A percentile compares a stretch with the other conserved stretches of the same genome.
phyloP scores from a whole-genome alignment of 2,888 invertebrate genomes.

The Atrina japonica region DNA sequence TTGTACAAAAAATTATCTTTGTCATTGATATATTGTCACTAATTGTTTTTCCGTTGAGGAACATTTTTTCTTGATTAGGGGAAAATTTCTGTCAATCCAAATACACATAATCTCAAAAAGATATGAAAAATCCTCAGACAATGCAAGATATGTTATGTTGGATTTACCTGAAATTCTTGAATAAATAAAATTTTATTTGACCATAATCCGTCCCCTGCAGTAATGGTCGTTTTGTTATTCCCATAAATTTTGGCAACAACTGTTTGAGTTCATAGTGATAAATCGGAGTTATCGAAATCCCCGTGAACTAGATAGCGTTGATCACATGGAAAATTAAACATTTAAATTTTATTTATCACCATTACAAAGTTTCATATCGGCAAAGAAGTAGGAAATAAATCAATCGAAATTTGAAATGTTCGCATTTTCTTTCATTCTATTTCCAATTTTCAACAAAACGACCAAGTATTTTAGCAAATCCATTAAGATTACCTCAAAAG shows the following conservation, averaged over 20 bases:
- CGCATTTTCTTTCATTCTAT: no score
- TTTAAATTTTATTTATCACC: slow-evolving; percentile 19
- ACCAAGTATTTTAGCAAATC: no score
- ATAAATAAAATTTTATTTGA: background rate
- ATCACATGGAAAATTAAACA: slow-evolving; percentile 5
- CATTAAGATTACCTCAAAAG: no score
- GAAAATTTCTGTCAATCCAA: no score
- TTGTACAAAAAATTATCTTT: no score
- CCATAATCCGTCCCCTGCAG: background rate
- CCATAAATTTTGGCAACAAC: slow-evolving; percentile 2
- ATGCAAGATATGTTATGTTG: slow-evolving; percentile 11
- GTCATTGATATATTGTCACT: no score
- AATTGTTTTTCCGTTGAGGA: no score
- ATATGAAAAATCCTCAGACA: background rate
- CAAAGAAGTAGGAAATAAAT: no score
- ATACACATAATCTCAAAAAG: background rate
- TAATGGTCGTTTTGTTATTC: slow-evolving; percentile 7
- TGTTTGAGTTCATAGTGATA: background rate
- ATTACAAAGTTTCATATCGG: slow-evolving; percentile 2
- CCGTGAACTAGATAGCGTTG: background rate
- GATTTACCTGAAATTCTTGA: background rate
- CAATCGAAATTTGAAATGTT: no score
- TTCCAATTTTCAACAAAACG: no score
- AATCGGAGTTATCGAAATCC: background rate
- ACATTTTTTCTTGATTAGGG: no score